Percentiles rank a stretch among this genome's conserved stretches.
Evolutionary conservation across 1,140 invertebrate species (phyloP).

Genomic region (Tetranychus cinnabarinus): DNA sequence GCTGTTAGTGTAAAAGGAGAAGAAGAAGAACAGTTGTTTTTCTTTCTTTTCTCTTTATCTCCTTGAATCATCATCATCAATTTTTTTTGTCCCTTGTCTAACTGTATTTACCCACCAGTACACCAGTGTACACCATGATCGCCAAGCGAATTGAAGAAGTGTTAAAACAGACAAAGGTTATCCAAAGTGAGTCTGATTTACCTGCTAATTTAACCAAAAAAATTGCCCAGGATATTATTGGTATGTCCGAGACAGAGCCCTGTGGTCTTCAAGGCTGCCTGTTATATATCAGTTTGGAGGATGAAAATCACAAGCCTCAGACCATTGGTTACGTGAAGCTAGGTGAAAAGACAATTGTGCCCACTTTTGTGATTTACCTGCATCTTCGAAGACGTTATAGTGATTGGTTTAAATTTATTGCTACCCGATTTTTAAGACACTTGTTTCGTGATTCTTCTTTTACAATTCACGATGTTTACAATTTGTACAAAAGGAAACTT

Average conservation of each 20-base stretch:
- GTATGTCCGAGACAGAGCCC: slow-evolving; percentile 54
- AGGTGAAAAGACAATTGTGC: slow-evolving; percentile 44
- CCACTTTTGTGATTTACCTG: slow-evolving; percentile 59
- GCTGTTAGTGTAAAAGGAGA: no score
- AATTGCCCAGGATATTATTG: slow-evolving; percentile 45
- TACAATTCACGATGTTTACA: slow-evolving; percentile 56
- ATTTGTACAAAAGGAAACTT: slow-evolving; percentile 57
- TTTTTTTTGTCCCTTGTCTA: no score
- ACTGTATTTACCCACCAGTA: no score
- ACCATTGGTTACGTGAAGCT: neutral
- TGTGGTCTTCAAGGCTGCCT: slow-evolving; percentile 38
- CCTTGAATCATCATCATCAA: no score
- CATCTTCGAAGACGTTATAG: slow-evolving; percentile 53
- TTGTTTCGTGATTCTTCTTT: slow-evolving; percentile 40
- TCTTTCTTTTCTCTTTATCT: no score
- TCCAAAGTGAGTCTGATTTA: slow-evolving; percentile 30
- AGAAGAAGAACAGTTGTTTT: no score
- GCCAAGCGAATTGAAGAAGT: slow-evolving; percentile 32
- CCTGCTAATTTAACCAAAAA: slow-evolving; percentile 46
- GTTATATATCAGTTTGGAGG: slow-evolving; percentile 19
- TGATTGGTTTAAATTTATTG: slow-evolving; percentile 36
- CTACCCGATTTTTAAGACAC: slow-evolving; percentile 30
- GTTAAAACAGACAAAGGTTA: slow-evolving; percentile 43
- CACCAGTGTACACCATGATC: no score
- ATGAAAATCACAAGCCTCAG: slow-evolving; percentile 7